phyloP scores from a whole-genome alignment of 2,797 vertebrate species.

The Oceanodroma leucorhoa region DNA sequence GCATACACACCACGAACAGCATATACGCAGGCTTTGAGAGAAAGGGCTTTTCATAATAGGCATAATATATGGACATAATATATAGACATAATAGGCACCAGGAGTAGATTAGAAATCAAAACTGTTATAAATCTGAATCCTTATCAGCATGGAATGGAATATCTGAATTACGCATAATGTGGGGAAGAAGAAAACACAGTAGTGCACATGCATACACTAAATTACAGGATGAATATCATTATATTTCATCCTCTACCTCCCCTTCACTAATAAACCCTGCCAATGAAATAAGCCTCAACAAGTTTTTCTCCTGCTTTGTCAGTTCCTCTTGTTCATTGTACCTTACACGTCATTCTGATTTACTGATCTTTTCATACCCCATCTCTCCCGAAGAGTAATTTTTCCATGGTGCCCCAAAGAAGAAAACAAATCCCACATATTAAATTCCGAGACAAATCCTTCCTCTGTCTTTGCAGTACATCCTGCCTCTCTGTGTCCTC shows the following conservation, averaged over 20 bases:
- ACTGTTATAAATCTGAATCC: constrained; percentile 28
- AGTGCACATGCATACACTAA: not conserved
- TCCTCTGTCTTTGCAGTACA: not conserved
- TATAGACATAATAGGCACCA: not conserved
- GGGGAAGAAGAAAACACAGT: not conserved
- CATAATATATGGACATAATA: not conserved
- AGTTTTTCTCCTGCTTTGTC: not conserved
- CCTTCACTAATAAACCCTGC: not conserved
- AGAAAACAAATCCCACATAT: not conserved
- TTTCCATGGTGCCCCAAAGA: not conserved
- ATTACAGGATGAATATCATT: not conserved
- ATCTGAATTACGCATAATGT: not conserved
- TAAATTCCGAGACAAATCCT: not conserved
- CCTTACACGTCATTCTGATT: not conserved
- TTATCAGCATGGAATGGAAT: not conserved
- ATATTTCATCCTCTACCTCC: constrained; percentile 1
- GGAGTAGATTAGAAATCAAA: constrained; percentile 35
- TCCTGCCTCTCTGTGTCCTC: not conserved
- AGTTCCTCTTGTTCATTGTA: not conserved
- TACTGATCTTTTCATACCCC: not conserved
- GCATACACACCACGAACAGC: accelerated
- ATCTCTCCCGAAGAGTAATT: not conserved
- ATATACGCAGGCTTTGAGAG: not conserved
- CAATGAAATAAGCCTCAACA: not conserved
- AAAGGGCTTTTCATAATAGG: not conserved